These are phyloP conservation scores for Dasyprocta punctata DNA, from an alignment of 2,113 vertebrate genomes.

Conservation along the genomic window DNA sequence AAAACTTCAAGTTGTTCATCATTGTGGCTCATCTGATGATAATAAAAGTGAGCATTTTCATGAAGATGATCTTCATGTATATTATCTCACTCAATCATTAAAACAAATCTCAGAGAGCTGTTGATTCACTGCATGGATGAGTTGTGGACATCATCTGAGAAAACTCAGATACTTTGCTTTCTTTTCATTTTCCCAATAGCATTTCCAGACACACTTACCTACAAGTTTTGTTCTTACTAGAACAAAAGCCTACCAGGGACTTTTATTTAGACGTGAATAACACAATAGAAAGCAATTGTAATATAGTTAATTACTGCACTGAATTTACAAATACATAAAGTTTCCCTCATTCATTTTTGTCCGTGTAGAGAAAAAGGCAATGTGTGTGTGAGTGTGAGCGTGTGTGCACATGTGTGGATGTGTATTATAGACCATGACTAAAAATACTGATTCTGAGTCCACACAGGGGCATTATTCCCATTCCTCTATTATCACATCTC, in stretches of 20 bases:
- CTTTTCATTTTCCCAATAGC: background rate
- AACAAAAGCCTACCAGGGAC: background rate
- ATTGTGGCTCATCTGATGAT: background rate
- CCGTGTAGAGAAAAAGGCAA: background rate
- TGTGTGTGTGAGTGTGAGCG: background rate
- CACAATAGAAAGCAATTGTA: background rate
- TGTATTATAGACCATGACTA: background rate
- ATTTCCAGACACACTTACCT: background rate
- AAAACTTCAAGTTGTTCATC: background rate
- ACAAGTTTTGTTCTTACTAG: background rate
- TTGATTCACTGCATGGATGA: background rate
- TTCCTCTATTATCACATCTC: background rate
- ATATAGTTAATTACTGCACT: background rate
- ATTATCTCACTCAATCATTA: background rate
- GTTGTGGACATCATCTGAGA: background rate
- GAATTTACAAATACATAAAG: background rate
- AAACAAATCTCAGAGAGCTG: background rate
- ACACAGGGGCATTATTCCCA: background rate
- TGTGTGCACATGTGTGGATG: background rate
- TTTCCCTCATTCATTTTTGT: slow-evolving; percentile 27
- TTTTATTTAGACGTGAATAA: slow-evolving; percentile 34
- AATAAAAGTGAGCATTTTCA: background rate
- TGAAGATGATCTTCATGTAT: background rate
- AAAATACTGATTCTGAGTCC: background rate
- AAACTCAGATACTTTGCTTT: background rate